Evolutionary conservation across 2,888 invertebrate genomes (phyloP), one percentile per base, ranked within the genome.

Genomic region (Hyppa rectilinea): DNA sequence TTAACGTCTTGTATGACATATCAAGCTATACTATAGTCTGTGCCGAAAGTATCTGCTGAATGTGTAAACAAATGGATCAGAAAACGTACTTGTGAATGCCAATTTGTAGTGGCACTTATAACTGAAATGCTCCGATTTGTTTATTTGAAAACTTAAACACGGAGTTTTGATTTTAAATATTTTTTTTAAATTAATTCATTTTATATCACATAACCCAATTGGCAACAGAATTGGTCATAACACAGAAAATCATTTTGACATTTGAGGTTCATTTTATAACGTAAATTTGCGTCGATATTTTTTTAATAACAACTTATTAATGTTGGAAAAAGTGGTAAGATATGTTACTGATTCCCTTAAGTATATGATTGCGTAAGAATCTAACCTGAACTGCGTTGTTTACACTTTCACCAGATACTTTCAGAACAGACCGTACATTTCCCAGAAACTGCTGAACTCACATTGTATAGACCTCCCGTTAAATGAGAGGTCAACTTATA

Each of bases 1-100:
- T 66, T 52, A 63, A 71, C 26, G 53, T 34, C 50, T 60, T 36
- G 20, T 23, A 23, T 4, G 20, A 40, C n/a, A 40, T 58, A n/a
- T 38, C 17, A 38, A 56, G 23, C 36, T 23, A 7, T 40, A n/a
- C n/a, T n/a, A 38, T 12, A 40, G 20, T 58, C 12, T 40, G 12
- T 40, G 20, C 26, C 2, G 14, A 58, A 40, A 14, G 4, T 20
- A 7, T 58, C 4, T 20, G 7, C 2, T 40, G 0, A 29, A 58
- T 26, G 20, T 40, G 12, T 38, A 58, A 58, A 38, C 38, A 38
- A 38, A 20, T 38, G 4, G 0, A 38, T 20, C 26, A 12, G 0
- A 38, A 26, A 40, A 26, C 6, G 23, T 38, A 17, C 10, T 17
- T 38, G 17, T 26, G 10, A 0, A 56, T 12, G 26, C 6, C 6